Percentiles rank a stretch among this genome's conserved stretches.
Conservation (phyloP, 2,797 vertebrate genomes). For the Galago senegalensis region DNA sequence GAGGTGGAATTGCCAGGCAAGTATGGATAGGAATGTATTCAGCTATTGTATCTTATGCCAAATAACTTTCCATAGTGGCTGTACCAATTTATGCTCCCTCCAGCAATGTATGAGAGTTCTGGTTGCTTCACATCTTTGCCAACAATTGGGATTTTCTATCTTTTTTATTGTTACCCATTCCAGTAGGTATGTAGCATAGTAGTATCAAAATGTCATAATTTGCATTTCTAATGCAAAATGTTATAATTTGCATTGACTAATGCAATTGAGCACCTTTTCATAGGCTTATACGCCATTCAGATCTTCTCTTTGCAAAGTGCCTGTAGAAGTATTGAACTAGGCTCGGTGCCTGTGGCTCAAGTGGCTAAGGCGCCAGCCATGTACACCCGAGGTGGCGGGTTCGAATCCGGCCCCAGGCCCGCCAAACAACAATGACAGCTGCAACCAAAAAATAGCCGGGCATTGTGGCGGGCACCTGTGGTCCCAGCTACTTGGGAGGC, state of each 20-base stretch:
- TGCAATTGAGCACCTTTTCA: not conserved
- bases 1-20: not conserved
- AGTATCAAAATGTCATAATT: slow-evolving; percentile 64
- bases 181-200: slow-evolving; percentile 1
- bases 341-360: too few relatives aligned
- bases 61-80: not conserved
- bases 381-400: too few relatives aligned
- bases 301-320: slow-evolving; percentile 23
- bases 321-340: slow-evolving; percentile 44
- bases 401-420: too few relatives aligned
- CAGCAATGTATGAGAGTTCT: not conserved
- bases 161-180: not conserved
- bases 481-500: too few relatives aligned
- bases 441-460: too few relatives aligned
- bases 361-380: too few relatives aligned
- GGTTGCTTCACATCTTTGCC: slow-evolving; percentile 23
- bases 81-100: not conserved
- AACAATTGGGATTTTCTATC: slow-evolving; percentile 16
- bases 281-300: slow-evolving; percentile 23
- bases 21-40: not conserved
- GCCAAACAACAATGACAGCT: too few relatives aligned
- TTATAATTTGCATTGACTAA: slow-evolving; percentile 77
- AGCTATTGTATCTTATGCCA: not conserved
- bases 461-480: too few relatives aligned
- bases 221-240: slow-evolving; percentile 57